These are phyloP conservation scores for Platyscapa corneri DNA, from an alignment of 1,140 invertebrate genomes.

Conservation along the genomic window DNA sequence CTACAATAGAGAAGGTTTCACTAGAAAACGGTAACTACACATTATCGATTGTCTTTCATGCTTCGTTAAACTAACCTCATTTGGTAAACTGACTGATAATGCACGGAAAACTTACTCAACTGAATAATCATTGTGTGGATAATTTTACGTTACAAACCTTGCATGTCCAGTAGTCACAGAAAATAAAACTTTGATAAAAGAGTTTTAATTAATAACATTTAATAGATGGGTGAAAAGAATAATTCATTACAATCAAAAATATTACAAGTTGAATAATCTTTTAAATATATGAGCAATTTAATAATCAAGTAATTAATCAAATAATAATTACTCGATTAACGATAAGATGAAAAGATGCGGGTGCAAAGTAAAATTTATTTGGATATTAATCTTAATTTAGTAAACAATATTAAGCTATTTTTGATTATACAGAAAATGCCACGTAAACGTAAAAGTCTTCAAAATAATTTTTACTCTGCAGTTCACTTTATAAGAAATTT, in stretches of 20 bases:
- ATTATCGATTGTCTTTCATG: constrained; percentile 1
- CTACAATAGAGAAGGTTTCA: constrained; percentile 1
- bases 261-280: no score
- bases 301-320: no score
- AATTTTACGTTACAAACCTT: background rate
- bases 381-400: background rate
- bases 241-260: no score
- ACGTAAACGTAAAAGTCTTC: background rate
- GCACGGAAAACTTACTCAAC: constrained; percentile 25
- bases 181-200: background rate
- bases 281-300: no score
- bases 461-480: background rate
- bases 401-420: background rate
- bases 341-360: background rate
- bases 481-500: background rate
- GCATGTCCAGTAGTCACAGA: background rate
- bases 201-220: background rate
- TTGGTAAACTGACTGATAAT: constrained; percentile 36
- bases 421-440: background rate
- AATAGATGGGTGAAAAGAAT: background rate
- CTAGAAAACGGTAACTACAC: constrained; percentile 18
- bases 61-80: constrained; percentile 35
- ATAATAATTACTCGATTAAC: background rate
- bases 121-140: constrained; percentile 23
- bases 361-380: background rate